Percentiles rank a stretch among this genome's conserved stretches.
phyloP scores from a whole-genome alignment of 2,888 invertebrate species.

The Carabus problematicus region DNA sequence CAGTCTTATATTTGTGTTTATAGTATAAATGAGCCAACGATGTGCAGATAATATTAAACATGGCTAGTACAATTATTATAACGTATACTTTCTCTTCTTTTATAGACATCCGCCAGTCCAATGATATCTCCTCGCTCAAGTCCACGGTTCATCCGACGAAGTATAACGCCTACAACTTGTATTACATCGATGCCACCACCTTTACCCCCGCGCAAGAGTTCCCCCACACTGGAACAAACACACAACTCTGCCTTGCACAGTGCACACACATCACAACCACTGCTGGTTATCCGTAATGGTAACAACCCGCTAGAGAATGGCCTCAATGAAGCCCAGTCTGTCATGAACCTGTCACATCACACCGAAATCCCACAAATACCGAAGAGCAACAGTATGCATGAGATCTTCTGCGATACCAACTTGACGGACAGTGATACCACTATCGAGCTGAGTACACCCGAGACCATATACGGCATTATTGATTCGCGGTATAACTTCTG shows the following conservation, averaged over 20 bases:
- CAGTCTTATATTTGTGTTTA: background rate
- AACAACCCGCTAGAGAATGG: slow-evolving; percentile 45
- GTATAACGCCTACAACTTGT: slow-evolving; percentile 55
- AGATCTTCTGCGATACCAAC: slow-evolving; percentile 50
- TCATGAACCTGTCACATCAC: slow-evolving; percentile 53
- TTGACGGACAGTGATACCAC: slow-evolving; percentile 44
- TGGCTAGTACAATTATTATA: background rate
- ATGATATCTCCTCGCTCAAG: slow-evolving; percentile 67
- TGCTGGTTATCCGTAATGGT: slow-evolving; percentile 41
- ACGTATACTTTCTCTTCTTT: background rate
- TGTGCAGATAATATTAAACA: background rate
- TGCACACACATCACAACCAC: slow-evolving; percentile 24
- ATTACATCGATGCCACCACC: slow-evolving; percentile 63
- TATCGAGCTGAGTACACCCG: slow-evolving; percentile 70
- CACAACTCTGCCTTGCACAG: slow-evolving; percentile 43
- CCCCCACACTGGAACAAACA: slow-evolving; percentile 59
- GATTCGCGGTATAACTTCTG: slow-evolving; percentile 67
- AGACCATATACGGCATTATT: slow-evolving; percentile 75
- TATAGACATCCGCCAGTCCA: slow-evolving; percentile 62
- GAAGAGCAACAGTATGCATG: slow-evolving; percentile 58
- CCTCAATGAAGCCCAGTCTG: slow-evolving; percentile 54
- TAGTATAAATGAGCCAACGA: background rate
- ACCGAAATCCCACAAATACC: slow-evolving; percentile 49
- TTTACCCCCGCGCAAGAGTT: slow-evolving; percentile 68
- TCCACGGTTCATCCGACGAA: slow-evolving; percentile 60